These are phyloP conservation scores for Erpornis zantholeuca DNA, from an alignment of 2,113 vertebrate species.

Conservation along the genomic window DNA sequence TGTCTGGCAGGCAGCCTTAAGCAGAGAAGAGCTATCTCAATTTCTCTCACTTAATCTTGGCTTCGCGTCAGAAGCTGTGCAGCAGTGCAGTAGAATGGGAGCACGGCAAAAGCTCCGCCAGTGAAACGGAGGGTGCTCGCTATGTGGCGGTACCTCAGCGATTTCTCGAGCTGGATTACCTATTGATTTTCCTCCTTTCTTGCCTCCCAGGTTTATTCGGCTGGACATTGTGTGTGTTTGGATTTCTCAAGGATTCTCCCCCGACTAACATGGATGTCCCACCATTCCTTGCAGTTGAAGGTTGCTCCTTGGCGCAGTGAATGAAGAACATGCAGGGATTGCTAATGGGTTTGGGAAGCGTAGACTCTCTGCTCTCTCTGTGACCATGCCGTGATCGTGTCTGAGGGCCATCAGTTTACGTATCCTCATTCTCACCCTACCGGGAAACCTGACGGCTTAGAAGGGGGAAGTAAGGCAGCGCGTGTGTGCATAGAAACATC, in stretches of 20 bases:
- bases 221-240: constrained; percentile 78
- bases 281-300: constrained; percentile 89
- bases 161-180: constrained; percentile 69
- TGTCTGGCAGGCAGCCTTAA: constrained; percentile 78
- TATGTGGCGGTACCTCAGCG: constrained; percentile 59
- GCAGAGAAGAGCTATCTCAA: constrained; percentile 75
- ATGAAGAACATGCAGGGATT: constrained; percentile 87
- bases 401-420: constrained; percentile 78
- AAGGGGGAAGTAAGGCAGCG: constrained; percentile 80
- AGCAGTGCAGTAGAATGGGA: constrained; percentile 91
- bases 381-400: constrained; percentile 95
- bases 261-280: constrained; percentile 92
- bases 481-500: constrained; percentile 82
- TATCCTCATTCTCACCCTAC: constrained; percentile 76
- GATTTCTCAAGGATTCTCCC: constrained; percentile 86
- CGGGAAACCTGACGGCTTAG: constrained; percentile 81
- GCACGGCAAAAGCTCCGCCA: constrained; percentile 73
- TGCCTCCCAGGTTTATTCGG: constrained; percentile 78
- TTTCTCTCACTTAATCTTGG: constrained; percentile 90
- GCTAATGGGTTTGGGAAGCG: constrained; percentile 88
- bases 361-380: constrained; percentile 76
- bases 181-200: constrained; percentile 76
- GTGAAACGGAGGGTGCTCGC: constrained; percentile 78
- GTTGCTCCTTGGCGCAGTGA: constrained; percentile 94
- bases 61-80: constrained; percentile 91